Evolutionary conservation across 2,113 vertebrate genomes (phyloP).

Genomic region (Larimichthys crocea): DNA sequence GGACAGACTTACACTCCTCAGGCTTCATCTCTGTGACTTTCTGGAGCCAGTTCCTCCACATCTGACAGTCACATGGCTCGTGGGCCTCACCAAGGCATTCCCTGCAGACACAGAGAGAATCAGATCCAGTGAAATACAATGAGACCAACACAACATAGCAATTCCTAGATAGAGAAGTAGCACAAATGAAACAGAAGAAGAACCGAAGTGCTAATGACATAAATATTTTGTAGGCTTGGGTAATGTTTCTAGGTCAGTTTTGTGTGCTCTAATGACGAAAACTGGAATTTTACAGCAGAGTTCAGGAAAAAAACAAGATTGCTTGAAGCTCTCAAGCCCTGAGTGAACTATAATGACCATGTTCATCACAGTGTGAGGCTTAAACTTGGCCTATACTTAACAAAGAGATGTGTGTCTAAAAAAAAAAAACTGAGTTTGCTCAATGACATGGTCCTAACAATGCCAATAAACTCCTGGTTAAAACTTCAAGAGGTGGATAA

Average conservation of each 20-base stretch:
- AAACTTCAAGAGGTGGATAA: not conserved
- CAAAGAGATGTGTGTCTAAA: not conserved
- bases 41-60: conserved; percentile 98
- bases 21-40: conserved; percentile 98
- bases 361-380: conserved; percentile 1
- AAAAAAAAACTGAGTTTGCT: not conserved
- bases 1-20: conserved; percentile 72
- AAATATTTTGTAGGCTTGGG: not conserved
- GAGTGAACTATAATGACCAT: not conserved
- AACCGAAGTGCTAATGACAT: not conserved
- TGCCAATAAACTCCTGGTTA: not conserved
- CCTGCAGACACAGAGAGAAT: conserved; percentile 78
- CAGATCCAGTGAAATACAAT: not conserved
- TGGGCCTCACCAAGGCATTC: conserved; percentile 98
- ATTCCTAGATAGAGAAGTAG: not conserved
- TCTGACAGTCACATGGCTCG: conserved; percentile 98
- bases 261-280: not conserved
- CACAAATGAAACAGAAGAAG: not conserved
- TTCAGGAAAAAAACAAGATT: not conserved
- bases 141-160: not conserved
- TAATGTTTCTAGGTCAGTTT: not conserved
- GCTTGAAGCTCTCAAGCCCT: not conserved
- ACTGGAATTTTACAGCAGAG: not conserved
- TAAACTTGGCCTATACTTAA: not conserved
- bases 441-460: not conserved